Percentiles rank a stretch among this genome's conserved stretches.
Conservation (phyloP, 2,113 vertebrate genomes). For the Anhinga rufa region DNA sequence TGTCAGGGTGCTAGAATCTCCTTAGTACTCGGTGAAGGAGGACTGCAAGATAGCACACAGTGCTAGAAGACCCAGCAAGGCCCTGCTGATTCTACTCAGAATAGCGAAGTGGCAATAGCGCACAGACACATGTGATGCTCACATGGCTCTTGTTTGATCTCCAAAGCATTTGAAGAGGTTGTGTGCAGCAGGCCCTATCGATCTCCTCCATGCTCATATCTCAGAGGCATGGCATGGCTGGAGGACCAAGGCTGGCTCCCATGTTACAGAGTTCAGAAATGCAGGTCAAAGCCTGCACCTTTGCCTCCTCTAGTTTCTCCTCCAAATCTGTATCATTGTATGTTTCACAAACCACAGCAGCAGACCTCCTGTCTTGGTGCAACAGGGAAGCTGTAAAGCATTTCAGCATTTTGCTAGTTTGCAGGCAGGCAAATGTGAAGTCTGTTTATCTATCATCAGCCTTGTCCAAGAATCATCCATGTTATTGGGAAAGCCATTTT, state of each 20-base stretch:
- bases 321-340: not conserved
- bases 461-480: not conserved
- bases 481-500: not conserved
- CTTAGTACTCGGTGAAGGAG: not conserved
- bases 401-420: not conserved
- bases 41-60: not conserved
- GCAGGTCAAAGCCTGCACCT: not conserved
- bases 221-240: not conserved
- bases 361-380: not conserved
- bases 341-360: not conserved
- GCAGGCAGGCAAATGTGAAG: not conserved
- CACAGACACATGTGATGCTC: rapidly evolving
- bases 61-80: not conserved
- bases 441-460: not conserved
- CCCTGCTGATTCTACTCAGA: not conserved
- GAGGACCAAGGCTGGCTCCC: not conserved
- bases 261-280: not conserved
- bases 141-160: rapidly evolving
- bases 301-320: not conserved
- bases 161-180: not conserved
- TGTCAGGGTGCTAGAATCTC: not conserved
- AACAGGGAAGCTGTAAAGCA: rapidly evolving
- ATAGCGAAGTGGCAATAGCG: not conserved
- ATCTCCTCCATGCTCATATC: not conserved
- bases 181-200: not conserved